A percentile compares a stretch with the other conserved stretches of the same genome.
These are phyloP conservation scores for Drosophila setosimentum DNA, from an alignment of 2,888 invertebrate genomes.

Conservation along the genomic window DNA sequence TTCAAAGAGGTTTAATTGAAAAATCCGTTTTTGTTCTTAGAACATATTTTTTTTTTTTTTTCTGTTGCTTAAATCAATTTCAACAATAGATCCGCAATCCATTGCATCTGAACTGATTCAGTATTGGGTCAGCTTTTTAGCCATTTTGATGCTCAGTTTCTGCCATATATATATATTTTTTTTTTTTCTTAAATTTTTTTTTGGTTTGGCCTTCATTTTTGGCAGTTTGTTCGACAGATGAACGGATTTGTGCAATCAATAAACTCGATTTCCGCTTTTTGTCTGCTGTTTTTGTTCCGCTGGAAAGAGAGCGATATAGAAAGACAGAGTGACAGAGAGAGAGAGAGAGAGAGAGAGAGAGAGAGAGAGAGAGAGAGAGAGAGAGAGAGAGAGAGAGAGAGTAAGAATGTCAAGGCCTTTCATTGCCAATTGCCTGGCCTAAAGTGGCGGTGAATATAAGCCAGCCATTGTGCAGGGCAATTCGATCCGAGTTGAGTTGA, in stretches of 20 bases:
- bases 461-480: slow-evolving; percentile 26
- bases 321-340: neutral
- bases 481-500: slow-evolving; percentile 10
- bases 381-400: too few species aligned
- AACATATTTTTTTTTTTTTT: neutral
- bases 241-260: slow-evolving; percentile 70
- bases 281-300: slow-evolving; percentile 4
- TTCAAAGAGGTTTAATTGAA: neutral
- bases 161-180: neutral
- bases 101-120: slow-evolving; percentile 10
- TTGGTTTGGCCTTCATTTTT: slow-evolving; percentile 54
- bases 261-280: slow-evolving; percentile 57
- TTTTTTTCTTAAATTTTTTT: slow-evolving; percentile 3
- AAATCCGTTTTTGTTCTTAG: neutral
- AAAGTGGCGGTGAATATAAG: slow-evolving; percentile 47
- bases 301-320: neutral
- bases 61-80: slow-evolving; percentile 7
- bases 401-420: neutral
- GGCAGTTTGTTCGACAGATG: slow-evolving; percentile 60
- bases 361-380: neutral
- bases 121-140: neutral
- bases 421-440: slow-evolving; percentile 4
- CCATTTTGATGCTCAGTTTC: slow-evolving; percentile 1
- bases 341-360: too few species aligned
- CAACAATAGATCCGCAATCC: slow-evolving; percentile 25